Conservation (phyloP, 2,113 vertebrate genomes). For the Murina feae region DNA sequence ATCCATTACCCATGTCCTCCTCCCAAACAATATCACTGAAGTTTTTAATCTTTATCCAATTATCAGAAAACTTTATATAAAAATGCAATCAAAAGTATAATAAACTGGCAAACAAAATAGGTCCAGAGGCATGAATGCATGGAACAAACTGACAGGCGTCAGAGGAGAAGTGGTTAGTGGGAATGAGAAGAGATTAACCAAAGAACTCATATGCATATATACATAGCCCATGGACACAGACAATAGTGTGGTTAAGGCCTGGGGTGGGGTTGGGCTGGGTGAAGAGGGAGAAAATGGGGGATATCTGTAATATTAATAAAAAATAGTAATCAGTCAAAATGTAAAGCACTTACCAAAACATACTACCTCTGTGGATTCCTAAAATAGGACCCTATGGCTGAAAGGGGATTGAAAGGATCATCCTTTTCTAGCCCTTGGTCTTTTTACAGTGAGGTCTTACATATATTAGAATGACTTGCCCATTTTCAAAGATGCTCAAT, state of each 20-base stretch:
- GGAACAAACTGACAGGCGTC: not conserved
- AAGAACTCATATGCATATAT: not conserved
- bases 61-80: not conserved
- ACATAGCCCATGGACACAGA: not conserved
- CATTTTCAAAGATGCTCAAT: not conserved
- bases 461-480: not conserved
- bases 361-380: not conserved
- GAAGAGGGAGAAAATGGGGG: too few relatives aligned
- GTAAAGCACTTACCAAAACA: not conserved
- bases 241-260: not conserved
- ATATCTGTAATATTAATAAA: too few relatives aligned
- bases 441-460: not conserved
- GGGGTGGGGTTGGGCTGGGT: too few relatives aligned
- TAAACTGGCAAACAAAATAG: not conserved
- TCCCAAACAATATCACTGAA: not conserved
- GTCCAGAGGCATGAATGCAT: not conserved
- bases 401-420: not conserved
- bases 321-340: too few relatives aligned
- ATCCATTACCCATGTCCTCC: not conserved
- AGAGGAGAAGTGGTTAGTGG: not conserved
- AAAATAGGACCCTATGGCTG: not conserved
- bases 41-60: not conserved
- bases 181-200: not conserved
- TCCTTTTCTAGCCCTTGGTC: not conserved
- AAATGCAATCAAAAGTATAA: slow-evolving; percentile 3